Evolutionary conservation across 2,797 vertebrate genomes (phyloP).

Genomic region (Iguana delicatissima): DNA sequence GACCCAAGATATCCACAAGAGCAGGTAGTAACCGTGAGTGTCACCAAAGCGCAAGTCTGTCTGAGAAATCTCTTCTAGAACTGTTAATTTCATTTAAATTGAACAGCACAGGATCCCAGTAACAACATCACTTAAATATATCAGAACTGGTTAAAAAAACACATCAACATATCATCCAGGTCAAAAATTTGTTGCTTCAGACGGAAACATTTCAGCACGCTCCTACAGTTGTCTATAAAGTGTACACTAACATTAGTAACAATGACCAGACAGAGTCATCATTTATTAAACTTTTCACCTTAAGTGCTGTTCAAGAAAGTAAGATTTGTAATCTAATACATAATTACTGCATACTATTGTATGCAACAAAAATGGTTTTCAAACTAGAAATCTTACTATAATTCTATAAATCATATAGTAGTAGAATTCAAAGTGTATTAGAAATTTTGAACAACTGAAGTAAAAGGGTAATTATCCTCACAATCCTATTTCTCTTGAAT

Average conservation of each 20-base stretch:
- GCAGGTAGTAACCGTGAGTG: not conserved
- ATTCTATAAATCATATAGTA: conserved; percentile 1
- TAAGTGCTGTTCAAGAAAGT: fast-evolving
- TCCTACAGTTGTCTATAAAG: conserved; percentile 3
- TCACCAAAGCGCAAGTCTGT: not conserved
- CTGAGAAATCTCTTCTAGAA: conserved; percentile 22
- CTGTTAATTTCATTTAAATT: not conserved
- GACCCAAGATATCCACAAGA: conserved; percentile 19
- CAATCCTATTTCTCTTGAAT: not conserved
- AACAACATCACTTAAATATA: conserved; percentile 43
- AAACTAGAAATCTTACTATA: fast-evolving
- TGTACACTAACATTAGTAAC: conserved; percentile 2
- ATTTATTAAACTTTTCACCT: not conserved
- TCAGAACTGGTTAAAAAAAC: not conserved
- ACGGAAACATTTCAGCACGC: conserved; percentile 6
- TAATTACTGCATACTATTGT: conserved; percentile 8
- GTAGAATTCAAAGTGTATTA: conserved; percentile 8
- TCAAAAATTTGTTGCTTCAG: not conserved
- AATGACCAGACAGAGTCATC: not conserved
- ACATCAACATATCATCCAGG: conserved; percentile 31
- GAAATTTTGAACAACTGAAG: not conserved
- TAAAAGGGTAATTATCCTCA: not conserved
- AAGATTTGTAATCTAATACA: conserved; percentile 5
- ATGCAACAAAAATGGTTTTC: fast-evolving
- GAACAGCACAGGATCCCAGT: not conserved